Base-by-base conservation (phyloP, 2,113 vertebrate genomes). In the Nibea coibor region DNA sequence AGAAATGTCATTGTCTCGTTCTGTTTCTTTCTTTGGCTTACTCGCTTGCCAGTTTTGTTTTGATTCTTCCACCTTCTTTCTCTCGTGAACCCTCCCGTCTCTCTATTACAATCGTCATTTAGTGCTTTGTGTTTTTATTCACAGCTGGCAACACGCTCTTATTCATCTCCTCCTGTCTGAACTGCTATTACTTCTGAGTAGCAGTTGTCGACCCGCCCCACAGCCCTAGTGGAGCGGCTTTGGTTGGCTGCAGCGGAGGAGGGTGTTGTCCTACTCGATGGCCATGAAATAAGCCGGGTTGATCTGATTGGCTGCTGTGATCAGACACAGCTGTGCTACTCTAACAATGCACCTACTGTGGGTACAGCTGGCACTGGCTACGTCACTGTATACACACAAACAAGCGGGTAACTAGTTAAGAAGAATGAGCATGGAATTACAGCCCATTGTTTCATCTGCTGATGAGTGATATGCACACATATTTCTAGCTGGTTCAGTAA, bases 301-400 rank as follows among this genome's bases (percentile, higher is more conserved):
- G 12, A 81, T 80, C 72, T 80, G 72, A 86, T 77, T 84, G 82
- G 89, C 65, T 56, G 69, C 17, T 71, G 69, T 67, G 83, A 81
- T 79, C 72, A 51, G 58, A 80, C 83, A 75, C 80, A 83, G 83
- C 81, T 83, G 81, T 83, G 79, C 35, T 64, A 24, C 14, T 39
- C n/a, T 35, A 86, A 89, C 81, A 88, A 83, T 63, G 82, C 54
- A 50, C 24, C 28, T 47, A 78, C 76, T 86, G 75, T 85, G 53
- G 50, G 28, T 66, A 73, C 31, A 81, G 70, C 61, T 79, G 78
- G 51, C 61, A 83, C 31, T 3, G 47, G 53, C 68, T 26, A 4
- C 64, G 24, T 39, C 50, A 39, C n/a, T 63, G 48, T 53, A 70
- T 43, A 75, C n/a, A 69, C 59, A 64, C 28, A 72, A 58, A 73